Base-by-base conservation (phyloP, 1,140 invertebrate species). In the Eupristina koningsbergeri region DNA sequence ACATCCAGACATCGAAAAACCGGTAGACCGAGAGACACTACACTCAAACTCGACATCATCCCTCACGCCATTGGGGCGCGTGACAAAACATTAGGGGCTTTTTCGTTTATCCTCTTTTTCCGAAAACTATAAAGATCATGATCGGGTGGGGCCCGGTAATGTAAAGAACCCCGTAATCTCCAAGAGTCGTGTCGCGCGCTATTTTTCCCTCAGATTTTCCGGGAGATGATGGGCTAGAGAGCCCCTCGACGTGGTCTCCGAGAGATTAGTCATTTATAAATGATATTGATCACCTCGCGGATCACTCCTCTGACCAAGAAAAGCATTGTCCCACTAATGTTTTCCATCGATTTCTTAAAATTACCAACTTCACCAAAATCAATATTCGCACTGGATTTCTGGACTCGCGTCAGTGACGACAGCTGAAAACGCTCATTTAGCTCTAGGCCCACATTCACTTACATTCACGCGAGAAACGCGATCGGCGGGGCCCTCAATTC, bases 51-150 rank as follows among this genome's bases (percentile, higher is more conserved):
- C 67, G 67, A n/a, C 67, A 9, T 39, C 67, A 41, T 71, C 36
- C 67, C 67, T 41, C 36, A 22, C 36, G 9, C 22, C 64, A 22
- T n/a, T 31, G 17, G 64, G 9, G 1, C 15, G 17, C 64, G 64
- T 15, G 64, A 73, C 26, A 75, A 75, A 47, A 75, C 45, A 75
- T 75, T 75, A 75, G 6, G 29, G 39, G 41, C 26, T 50, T 41
- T 50, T 75, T 26, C 45, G 45, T 31, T 75, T 34, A 22, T 39
- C 47, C 50, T 61, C 47, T 15, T 61, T 36, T 75, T 75, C 80
- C 67, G 41, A 75, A 64, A 81, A 41, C 69, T 50, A 61, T 81
- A 75, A 81, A 81, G 74, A 83, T 76, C 36, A 67, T 36, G 81
- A 83, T 67, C 61, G 29, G 3, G 61, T 11, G n/a, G n/a, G n/a